Evolutionary conservation across 1,140 invertebrate genomes (phyloP), one percentile per base, ranked within the genome.

Genomic region (Mylabris phalerata): DNA sequence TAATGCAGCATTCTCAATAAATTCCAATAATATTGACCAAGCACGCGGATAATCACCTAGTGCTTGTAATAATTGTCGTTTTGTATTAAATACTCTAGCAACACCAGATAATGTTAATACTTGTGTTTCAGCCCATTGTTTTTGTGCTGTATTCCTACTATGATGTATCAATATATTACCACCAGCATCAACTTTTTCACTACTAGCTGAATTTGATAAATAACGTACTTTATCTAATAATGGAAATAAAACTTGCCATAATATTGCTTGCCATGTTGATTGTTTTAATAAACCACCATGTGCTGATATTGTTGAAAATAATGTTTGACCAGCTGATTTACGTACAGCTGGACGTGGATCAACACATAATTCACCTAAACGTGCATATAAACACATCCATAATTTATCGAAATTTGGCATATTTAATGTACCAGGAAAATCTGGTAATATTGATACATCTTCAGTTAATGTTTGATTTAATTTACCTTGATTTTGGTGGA

Each of bases 81-180:
- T 93, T 0, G 91, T 91, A 70, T 94, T 93, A 74, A 98, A 97
- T 46, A 83, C 83, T 9, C 83, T 73, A 4, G 82, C 83, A 41
- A 85, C 83, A 0, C 83, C 83, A 0, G 83, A 84, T 0, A 85
- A 63, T 0, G 81, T 83, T 41, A 85, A 64, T 24, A 84, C 82
- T 77, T 80, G 66, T 78, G 97, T 99, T 77, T 99, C 97, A 5
- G 95, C 94, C 97, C 97, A 99, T 73, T 99, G 97, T 70, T 99
- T 99, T 71, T 98, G 93, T 11, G 95, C 95, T 0, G 97, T 99
- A 75, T 99, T 98, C 63, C 97, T 82, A 0, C 95, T 96, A 75
- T 99, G 97, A 77, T 99, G 97, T 65, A 99, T 98, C 0, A 99
- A 79, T 64, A 99, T 95, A 70, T 95, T 95, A 44, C 90, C 91